A percentile compares a stretch with the other conserved stretches of the same genome.
Conservation (phyloP, 2,888 invertebrate genomes). For the Aporophyla lueneburgensis region DNA sequence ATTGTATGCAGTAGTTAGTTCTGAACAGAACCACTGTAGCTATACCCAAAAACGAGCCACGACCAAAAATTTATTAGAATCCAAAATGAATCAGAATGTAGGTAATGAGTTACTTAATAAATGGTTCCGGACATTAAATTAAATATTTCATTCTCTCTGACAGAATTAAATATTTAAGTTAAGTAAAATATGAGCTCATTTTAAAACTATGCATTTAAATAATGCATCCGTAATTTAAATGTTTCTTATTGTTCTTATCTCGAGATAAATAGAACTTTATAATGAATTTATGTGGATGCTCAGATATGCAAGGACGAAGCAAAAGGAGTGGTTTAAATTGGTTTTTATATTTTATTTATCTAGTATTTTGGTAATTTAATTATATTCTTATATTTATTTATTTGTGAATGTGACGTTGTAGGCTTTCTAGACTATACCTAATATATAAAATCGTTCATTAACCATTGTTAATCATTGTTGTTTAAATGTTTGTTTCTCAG, state of each 20-base stretch:
- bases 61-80: not conserved
- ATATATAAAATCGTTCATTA: not conserved
- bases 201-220: slow-evolving; percentile 13
- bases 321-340: slow-evolving; percentile 24
- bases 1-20: not conserved
- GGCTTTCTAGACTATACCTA: too few species aligned
- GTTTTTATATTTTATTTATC: too few species aligned
- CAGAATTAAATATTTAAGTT: slow-evolving; percentile 2
- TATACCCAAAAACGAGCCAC: too few species aligned
- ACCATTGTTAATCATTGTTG: not conserved
- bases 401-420: too few species aligned
- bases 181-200: slow-evolving; percentile 27
- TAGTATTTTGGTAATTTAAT: too few species aligned
- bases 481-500: too few species aligned
- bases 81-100: too few species aligned
- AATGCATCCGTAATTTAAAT: slow-evolving; percentile 28
- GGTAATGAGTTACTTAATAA: not conserved
- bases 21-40: too few species aligned
- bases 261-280: slow-evolving; percentile 17
- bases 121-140: not conserved
- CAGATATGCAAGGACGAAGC: slow-evolving; percentile 55
- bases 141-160: not conserved
- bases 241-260: slow-evolving; percentile 29
- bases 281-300: slow-evolving; percentile 33
- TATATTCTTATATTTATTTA: too few species aligned